Percentiles rank a stretch among this genome's conserved stretches.
Conservation (phyloP, 37 sponge, comb jelly and placozoan genomes). For the Ianthella basta region DNA sequence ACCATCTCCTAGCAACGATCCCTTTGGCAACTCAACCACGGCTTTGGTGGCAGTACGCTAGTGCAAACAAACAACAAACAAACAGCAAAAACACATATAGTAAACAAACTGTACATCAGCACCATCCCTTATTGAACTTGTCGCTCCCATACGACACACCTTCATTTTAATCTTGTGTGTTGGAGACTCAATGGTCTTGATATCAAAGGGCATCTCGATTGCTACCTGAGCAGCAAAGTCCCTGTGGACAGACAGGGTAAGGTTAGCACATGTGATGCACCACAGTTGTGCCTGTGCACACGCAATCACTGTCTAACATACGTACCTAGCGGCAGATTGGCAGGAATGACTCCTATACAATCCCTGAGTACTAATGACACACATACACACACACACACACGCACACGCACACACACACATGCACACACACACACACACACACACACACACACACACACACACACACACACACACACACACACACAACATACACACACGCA, state of each 20-base stretch:
- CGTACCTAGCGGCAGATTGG: too few species aligned
- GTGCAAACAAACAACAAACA: not conserved
- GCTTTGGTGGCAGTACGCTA: slow-evolving; percentile 93
- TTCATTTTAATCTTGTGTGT: slow-evolving; percentile 91
- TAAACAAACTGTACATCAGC: too few species aligned
- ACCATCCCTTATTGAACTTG: too few species aligned
- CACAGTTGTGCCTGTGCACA: too few species aligned
- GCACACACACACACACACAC: not conserved
- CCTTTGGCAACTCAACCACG: slow-evolving; percentile 77
- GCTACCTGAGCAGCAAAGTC: slow-evolving; percentile 67
- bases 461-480: too few species aligned
- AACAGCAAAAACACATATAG: too few species aligned
- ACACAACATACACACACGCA: too few species aligned
- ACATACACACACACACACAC: slow-evolving; percentile 31
- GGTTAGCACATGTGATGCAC: too few species aligned
- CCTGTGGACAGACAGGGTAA: slow-evolving; percentile 1
- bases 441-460: not conserved
- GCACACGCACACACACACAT: not conserved
- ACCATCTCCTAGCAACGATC: slow-evolving; percentile 69
- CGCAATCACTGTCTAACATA: too few species aligned
- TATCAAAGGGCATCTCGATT: slow-evolving; percentile 97
- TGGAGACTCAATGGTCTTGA: slow-evolving; percentile 78
- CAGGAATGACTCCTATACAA: too few species aligned
- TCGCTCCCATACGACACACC: too few species aligned
- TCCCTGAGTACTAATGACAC: too few species aligned